These are phyloP conservation scores for Platycheirus albimanus DNA, from an alignment of 2,888 invertebrate genomes.

Conservation along the genomic window DNA sequence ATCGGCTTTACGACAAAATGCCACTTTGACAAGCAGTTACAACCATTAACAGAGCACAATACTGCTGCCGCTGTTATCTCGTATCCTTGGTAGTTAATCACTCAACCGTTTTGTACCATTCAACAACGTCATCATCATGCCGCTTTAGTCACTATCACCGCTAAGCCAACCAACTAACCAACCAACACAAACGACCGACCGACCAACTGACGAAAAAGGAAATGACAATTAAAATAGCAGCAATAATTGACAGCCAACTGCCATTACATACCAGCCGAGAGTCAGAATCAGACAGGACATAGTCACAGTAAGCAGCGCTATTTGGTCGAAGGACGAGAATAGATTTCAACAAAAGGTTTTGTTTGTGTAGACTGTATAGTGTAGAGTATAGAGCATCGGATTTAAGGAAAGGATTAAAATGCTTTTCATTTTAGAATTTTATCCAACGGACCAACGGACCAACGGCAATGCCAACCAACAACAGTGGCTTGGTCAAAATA, in stretches of 20 bases:
- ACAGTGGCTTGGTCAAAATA: constrained; percentile 15
- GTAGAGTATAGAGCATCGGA: constrained; percentile 7
- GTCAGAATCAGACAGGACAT: neutral
- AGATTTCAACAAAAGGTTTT: constrained; percentile 26
- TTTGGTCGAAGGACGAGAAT: constrained; percentile 14
- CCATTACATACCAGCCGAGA: constrained; percentile 33
- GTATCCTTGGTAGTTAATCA: constrained; percentile 68
- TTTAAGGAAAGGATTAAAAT: constrained; percentile 67
- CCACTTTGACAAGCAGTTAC: constrained; percentile 61
- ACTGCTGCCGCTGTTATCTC: constrained; percentile 21
- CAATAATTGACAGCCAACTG: constrained; percentile 73
- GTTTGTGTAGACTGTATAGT: constrained; percentile 3
- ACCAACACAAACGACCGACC: constrained; percentile 1
- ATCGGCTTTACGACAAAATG: constrained; percentile 56
- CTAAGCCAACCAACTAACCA: neutral
- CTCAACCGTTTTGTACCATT: constrained; percentile 53
- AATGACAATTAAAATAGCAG: constrained; percentile 74
- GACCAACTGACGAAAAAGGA: constrained; percentile 43
- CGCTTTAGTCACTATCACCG: neutral
- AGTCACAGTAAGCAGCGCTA: constrained; percentile 11
- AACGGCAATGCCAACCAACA: no score
- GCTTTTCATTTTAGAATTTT: constrained; percentile 58
- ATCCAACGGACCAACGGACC: no score
- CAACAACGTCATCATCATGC: constrained; percentile 16
- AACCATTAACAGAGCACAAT: constrained; percentile 15